Evolutionary conservation across 2,113 vertebrate species (phyloP).

Genomic region (Eulemur rufifrons): DNA sequence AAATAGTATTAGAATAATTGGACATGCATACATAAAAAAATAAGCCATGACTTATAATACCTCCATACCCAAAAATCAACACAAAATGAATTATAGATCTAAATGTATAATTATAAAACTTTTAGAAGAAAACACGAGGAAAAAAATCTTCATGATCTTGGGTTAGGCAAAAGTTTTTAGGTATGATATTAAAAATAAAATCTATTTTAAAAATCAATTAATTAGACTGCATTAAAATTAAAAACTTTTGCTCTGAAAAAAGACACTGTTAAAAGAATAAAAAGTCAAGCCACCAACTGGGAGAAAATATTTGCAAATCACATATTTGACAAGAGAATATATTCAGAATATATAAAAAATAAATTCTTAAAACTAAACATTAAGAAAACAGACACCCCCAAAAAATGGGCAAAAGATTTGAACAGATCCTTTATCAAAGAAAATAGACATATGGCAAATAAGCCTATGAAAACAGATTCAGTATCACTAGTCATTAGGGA

Average conservation of each 20-base stretch:
- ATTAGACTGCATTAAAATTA: not conserved
- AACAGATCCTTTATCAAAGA: not conserved
- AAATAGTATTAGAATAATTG: not conserved
- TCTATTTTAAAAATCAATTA: not conserved
- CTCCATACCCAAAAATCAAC: not conserved
- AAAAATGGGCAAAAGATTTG: not conserved
- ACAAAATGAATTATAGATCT: not conserved
- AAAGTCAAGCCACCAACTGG: not conserved
- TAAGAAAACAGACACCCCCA: not conserved
- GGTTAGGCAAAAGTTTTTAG: not conserved
- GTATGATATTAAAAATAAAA: not conserved
- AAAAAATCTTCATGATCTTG: not conserved
- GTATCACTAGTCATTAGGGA: not conserved
- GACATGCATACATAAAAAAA: not conserved
- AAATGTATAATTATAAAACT: not conserved
- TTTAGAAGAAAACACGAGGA: not conserved
- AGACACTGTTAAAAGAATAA: not conserved
- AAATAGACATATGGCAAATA: not conserved
- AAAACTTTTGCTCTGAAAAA: constrained; percentile 11
- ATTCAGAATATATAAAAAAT: not conserved
- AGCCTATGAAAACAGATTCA: not conserved
- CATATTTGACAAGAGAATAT: not conserved
- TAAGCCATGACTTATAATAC: not conserved
- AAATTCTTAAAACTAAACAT: not conserved
- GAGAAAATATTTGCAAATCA: not conserved